Conservation (phyloP, 2,888 invertebrate genomes). For the Fragum fragum region DNA sequence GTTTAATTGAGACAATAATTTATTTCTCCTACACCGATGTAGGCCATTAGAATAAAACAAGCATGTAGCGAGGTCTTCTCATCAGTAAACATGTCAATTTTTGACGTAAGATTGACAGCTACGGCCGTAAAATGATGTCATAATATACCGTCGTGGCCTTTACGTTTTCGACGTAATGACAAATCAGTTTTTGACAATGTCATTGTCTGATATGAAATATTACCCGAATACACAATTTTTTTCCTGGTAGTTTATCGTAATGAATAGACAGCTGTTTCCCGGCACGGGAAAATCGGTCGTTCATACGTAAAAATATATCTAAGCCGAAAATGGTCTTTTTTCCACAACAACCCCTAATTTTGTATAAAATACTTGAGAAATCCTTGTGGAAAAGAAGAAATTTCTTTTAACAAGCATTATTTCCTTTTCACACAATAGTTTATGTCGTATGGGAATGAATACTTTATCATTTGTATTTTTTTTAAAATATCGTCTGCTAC, state of each 20-base stretch:
- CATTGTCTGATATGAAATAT: background rate
- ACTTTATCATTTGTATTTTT: too few relatives aligned
- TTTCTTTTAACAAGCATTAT: background rate
- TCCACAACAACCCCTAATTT: too few relatives aligned
- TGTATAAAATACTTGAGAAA: too few relatives aligned
- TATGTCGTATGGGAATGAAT: too few relatives aligned
- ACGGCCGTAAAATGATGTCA: constrained; percentile 9
- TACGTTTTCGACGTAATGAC: constrained; percentile 3
- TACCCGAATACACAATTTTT: background rate
- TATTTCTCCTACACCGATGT: too few relatives aligned
- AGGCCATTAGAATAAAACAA: background rate
- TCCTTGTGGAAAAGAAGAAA: background rate
- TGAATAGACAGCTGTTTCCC: too few relatives aligned
- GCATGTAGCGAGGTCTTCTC: background rate
- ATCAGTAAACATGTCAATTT: background rate
- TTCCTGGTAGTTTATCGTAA: background rate
- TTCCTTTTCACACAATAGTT: background rate
- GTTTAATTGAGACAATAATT: too few relatives aligned
- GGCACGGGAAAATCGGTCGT: background rate
- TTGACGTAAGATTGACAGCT: constrained; percentile 10
- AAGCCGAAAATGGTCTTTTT: too few relatives aligned
- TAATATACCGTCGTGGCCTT: background rate
- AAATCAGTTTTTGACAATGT: constrained; percentile 13
- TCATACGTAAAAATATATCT: too few relatives aligned
- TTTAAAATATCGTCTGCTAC: too few relatives aligned